Conservation (phyloP, 1,140 invertebrate genomes). For the Scaptomyza hsui region DNA sequence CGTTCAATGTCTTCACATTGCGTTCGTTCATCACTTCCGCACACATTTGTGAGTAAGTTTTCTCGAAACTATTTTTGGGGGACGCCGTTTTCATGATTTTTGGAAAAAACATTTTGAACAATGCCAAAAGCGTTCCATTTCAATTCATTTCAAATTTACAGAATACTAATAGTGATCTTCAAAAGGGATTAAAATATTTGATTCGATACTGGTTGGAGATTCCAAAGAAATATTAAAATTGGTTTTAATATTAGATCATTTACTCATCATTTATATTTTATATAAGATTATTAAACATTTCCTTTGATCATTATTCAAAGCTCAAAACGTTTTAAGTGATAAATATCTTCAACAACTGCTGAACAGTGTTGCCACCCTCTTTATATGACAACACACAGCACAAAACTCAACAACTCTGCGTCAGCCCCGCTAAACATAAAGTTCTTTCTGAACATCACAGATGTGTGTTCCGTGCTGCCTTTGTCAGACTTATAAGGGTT, state of each 20-base stretch:
- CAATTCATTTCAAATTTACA: constrained; percentile 8
- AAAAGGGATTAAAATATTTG: neutral
- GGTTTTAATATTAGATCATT: no score
- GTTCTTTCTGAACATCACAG: constrained; percentile 47
- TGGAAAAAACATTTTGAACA: constrained; percentile 21
- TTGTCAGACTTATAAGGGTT: constrained; percentile 71
- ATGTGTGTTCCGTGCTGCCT: constrained; percentile 39
- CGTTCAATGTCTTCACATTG: constrained; percentile 20
- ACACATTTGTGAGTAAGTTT: constrained; percentile 49
- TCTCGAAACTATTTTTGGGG: constrained; percentile 70
- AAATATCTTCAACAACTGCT: neutral
- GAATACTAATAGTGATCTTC: neutral
- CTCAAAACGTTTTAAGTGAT: neutral
- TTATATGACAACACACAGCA: neutral
- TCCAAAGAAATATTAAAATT: no score
- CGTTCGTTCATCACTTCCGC: constrained; percentile 67
- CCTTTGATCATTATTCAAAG: neutral
- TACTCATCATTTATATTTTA: no score
- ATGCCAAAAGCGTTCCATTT: constrained; percentile 25
- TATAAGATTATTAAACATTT: no score
- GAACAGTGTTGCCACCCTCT: constrained; percentile 65
- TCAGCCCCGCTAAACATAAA: constrained; percentile 16
- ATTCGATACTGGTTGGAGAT: no score
- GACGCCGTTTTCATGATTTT: constrained; percentile 39
- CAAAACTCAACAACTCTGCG: constrained; percentile 10